Conservation (phyloP, 2,113 vertebrate genomes). For the Oceanodroma tethys region DNA sequence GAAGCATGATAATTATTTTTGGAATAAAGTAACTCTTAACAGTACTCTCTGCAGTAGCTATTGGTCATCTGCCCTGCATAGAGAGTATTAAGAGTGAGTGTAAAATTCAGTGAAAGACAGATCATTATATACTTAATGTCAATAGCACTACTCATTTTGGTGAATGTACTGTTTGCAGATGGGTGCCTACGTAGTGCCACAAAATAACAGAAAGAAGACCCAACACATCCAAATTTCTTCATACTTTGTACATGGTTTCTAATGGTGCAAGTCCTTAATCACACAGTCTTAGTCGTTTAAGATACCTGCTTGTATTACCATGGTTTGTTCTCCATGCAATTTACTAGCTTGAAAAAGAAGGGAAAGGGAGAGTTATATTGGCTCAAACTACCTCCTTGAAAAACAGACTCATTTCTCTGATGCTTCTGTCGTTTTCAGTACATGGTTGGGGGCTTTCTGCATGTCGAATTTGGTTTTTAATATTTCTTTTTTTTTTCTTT, state of each 20-base stretch:
- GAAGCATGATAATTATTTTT: background rate
- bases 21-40: background rate
- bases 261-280: background rate
- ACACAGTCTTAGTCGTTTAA: background rate
- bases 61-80: background rate
- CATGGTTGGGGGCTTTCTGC: background rate
- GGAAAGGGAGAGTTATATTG: background rate
- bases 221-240: background rate
- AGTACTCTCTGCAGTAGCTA: background rate
- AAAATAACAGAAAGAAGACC: background rate
- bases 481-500: background rate
- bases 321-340: background rate
- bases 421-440: background rate
- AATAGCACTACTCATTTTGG: background rate
- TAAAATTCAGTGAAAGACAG: background rate
- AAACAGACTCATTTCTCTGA: background rate
- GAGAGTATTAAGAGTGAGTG: background rate
- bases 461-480: background rate
- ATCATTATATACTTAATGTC: background rate
- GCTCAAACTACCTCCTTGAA: background rate
- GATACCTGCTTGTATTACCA: background rate
- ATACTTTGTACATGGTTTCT: background rate
- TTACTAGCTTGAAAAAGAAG: background rate
- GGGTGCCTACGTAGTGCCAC: background rate
- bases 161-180: background rate